Evolutionary conservation across 1,140 invertebrate genomes (phyloP).

Genomic region (Cryptotermes secundus): DNA sequence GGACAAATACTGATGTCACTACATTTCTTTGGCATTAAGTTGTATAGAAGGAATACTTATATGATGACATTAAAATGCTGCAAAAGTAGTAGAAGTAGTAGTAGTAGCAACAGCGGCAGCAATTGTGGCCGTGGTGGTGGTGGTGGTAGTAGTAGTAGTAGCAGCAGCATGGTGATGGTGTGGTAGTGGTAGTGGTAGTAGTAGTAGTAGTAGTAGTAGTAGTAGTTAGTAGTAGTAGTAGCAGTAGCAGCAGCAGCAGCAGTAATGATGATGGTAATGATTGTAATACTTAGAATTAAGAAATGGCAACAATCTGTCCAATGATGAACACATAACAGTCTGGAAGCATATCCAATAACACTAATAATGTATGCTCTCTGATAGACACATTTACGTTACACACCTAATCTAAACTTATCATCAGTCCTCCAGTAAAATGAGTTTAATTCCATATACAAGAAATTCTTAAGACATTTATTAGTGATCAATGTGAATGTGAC

Average conservation of each 20-base stretch:
- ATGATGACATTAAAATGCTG: not conserved
- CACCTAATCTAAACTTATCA: not conserved
- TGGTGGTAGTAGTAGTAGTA: not conserved
- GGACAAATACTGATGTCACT: constrained; percentile 7
- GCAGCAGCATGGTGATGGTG: not conserved
- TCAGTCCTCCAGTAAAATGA: not conserved
- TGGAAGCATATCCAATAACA: constrained; percentile 7
- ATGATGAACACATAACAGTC: not conserved
- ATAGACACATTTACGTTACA: not conserved
- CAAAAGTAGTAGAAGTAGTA: not conserved
- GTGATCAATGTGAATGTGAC: no score
- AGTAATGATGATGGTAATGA: not conserved
- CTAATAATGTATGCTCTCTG: not conserved
- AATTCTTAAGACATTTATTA: not conserved
- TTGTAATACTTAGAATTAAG: not conserved
- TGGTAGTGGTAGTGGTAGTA: not conserved
- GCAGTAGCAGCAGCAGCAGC: not conserved
- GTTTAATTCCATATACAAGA: not conserved
- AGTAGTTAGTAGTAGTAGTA: not conserved
- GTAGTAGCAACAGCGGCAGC: not conserved
- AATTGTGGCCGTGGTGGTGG: not conserved
- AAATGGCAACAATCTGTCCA: not conserved
- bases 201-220: not conserved
- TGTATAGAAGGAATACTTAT: not conserved
- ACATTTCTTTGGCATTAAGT: constrained; percentile 6